Evolutionary conservation across 2,888 invertebrate species (phyloP), one percentile per base, ranked within the genome.

Genomic region (Patella depressa): DNA sequence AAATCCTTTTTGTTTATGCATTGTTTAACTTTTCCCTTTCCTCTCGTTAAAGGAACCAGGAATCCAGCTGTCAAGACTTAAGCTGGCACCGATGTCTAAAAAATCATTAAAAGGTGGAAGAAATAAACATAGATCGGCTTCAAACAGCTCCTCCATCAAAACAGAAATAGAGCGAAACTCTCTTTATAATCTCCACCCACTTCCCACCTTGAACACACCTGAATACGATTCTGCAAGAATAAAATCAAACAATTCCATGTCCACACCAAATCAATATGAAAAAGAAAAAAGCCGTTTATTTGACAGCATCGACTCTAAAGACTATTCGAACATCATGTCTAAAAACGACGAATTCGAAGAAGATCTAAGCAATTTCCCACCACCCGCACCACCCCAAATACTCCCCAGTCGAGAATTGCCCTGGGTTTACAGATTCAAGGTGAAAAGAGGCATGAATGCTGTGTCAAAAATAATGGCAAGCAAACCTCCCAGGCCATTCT

Each of bases 391-490:
- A 14, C 86, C 86, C 81, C 80, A 82, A 71, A 82, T 87, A 65
- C 75, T 86, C 74, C 86, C 87, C 17, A 79, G 79, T 71, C 79
- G 86, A 71, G 87, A 88, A 74, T 78, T 86, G 12, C 89, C 89
- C 0, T 89, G 87, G 87, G 88, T 89, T 45, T 89, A 86, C 82
- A 78, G 89, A 77, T 89, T 86, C 79, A 89, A 89, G 81, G 88
- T 89, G 65, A 89, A 89, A 81, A 82, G 84, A 74, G 88, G 83
- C 70, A 88, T 88, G 88, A 89, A 88, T 76, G 85, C 86, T 76
- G 75, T 89, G 77, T 82, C 87, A 34, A 85, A 85, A 81, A 89
- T 89, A 53, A 85, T 89, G 85, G 87, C 88, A 17, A 87, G 87
- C 79, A 86, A 85, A 77, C 82, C 87, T 3, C 55, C 76, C 2